Percentiles rank a stretch among this genome's conserved stretches.
Conservation (phyloP, 2,797 vertebrate species). For the Salmo trutta region DNA sequence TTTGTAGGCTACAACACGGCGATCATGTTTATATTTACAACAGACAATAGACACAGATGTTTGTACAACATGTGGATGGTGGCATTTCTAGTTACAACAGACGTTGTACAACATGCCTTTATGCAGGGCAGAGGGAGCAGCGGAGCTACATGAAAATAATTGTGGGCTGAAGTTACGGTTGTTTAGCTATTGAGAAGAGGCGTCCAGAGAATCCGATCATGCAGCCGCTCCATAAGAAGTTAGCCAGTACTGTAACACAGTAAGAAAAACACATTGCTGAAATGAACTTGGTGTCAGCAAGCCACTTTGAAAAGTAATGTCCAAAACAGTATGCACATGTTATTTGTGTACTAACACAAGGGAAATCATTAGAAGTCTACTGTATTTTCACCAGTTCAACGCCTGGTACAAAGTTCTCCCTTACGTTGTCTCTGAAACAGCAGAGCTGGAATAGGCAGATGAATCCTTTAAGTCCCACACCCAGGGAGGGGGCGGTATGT, state of each 20-base stretch:
- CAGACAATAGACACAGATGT: neutral
- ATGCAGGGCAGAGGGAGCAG: no score
- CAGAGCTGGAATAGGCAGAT: neutral
- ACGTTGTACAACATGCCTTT: neutral
- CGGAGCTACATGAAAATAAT: neutral
- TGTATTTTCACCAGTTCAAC: neutral
- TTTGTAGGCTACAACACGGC: no score
- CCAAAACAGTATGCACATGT: neutral
- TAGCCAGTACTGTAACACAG: neutral
- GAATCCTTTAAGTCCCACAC: neutral
- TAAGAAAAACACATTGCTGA: neutral
- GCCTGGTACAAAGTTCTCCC: neutral
- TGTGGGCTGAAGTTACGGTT: neutral
- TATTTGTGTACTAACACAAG: neutral
- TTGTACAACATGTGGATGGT: neutral
- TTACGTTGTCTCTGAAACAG: neutral
- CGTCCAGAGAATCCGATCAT: neutral
- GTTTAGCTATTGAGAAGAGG: neutral
- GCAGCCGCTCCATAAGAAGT: neutral
- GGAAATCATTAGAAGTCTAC: neutral
- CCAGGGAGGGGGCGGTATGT: conserved; percentile 30
- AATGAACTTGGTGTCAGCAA: neutral
- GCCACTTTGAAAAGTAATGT: neutral
- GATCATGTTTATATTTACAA: no score
- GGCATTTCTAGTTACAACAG: neutral